These are phyloP conservation scores for Tryphoninae sp. DNA, from an alignment of 2,888 invertebrate genomes.

Conservation along the genomic window DNA sequence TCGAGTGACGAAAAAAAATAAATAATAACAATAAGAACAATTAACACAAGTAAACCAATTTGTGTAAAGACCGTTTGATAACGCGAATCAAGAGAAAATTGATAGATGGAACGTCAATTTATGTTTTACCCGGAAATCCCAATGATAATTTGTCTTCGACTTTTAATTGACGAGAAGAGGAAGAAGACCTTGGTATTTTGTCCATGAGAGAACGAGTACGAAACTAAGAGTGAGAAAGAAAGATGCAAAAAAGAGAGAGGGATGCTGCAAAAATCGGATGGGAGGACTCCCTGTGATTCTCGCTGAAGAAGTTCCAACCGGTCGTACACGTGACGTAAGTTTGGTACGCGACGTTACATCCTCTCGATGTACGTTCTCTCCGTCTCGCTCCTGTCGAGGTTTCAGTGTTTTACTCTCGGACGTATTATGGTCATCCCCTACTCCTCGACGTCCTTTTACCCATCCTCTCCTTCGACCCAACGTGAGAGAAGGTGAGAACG, in stretches of 20 bases:
- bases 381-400: not conserved
- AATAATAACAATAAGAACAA: not conserved
- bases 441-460: conserved; percentile 52
- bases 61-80: conserved; percentile 9
- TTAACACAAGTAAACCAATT: not conserved
- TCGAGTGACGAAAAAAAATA: conserved; percentile 5
- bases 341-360: conserved; percentile 66
- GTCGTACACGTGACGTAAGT: conserved; percentile 67
- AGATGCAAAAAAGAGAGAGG: conserved; percentile 26
- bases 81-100: conserved; percentile 30
- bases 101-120: conserved; percentile 34
- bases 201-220: not conserved
- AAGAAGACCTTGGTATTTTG: conserved; percentile 13
- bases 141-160: conserved; percentile 5
- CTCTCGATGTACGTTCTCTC: conserved; percentile 55
- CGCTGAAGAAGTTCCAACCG: conserved; percentile 34
- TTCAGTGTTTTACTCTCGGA: not conserved
- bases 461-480: conserved; percentile 56
- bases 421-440: conserved; percentile 38
- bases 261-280: conserved; percentile 40
- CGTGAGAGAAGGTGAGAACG: conserved; percentile 31
- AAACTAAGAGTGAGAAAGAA: not conserved
- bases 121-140: conserved; percentile 25
- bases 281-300: conserved; percentile 41
- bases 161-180: conserved; percentile 3